These are phyloP conservation scores for Zygaena filipendulae DNA, from an alignment of 2,888 invertebrate species.

Conservation along the genomic window DNA sequence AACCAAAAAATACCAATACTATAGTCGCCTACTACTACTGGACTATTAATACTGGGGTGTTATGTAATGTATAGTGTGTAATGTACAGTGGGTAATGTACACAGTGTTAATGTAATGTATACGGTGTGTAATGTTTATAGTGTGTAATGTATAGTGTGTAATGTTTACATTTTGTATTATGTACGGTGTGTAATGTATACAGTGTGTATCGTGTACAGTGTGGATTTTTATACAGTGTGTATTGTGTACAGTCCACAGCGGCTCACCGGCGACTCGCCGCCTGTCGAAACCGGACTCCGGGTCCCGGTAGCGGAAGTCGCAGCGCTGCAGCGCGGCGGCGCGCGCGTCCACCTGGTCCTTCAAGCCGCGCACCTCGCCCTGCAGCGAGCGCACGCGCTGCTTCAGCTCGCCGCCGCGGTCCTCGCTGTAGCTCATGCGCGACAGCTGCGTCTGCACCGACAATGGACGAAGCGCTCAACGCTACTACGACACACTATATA, in stretches of 20 bases:
- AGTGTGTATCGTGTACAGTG: no score
- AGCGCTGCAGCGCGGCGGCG: conserved; percentile 64
- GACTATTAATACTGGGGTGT: no score
- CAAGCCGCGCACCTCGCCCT: conserved; percentile 62
- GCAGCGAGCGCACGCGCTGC: conserved; percentile 53
- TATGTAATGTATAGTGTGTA: no score
- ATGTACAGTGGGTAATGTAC: no score
- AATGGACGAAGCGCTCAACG: neutral
- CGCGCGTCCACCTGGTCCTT: conserved; percentile 69
- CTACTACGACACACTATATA: neutral
- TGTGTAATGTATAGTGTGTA: no score
- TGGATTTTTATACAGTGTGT: no score
- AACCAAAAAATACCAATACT: no score
- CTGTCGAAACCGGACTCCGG: conserved; percentile 80
- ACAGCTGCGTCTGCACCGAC: conserved; percentile 58
- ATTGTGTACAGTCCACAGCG: neutral
- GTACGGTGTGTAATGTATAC: no score
- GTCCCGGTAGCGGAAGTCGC: conserved; percentile 79
- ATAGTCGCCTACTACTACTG: no score
- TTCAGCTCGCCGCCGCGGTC: conserved; percentile 67
- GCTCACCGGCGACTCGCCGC: conserved; percentile 29
- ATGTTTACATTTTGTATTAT: no score
- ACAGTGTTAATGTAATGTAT: no score
- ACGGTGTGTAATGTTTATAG: no score
- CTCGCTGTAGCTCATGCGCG: conserved; percentile 69